Conservation (phyloP, 2,797 vertebrate species). For the Xyrichtys novacula region DNA sequence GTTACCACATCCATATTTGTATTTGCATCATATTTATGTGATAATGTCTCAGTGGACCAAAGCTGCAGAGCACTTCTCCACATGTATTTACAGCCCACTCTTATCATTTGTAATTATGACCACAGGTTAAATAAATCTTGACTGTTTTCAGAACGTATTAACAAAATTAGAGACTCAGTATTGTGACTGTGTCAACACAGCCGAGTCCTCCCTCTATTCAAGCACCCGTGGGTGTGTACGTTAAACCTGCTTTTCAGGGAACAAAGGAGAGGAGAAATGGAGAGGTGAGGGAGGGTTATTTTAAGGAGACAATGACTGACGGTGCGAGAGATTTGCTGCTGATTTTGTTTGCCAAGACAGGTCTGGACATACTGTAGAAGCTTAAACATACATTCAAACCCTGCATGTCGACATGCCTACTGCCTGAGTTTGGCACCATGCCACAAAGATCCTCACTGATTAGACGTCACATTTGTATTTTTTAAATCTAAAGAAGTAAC, state of each 20-base stretch:
- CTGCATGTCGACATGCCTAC: neutral
- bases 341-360: slow-evolving; percentile 55
- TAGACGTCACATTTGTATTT: neutral
- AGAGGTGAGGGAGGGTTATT: neutral
- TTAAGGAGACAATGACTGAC: slow-evolving; percentile 20
- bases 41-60: slow-evolving; percentile 12
- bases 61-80: neutral
- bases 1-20: slow-evolving; percentile 52
- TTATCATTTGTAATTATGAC: slow-evolving; percentile 14
- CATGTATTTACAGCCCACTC: neutral
- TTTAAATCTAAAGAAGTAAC: slow-evolving; percentile 27
- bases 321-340: slow-evolving; percentile 27
- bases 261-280: slow-evolving; percentile 43
- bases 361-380: slow-evolving; percentile 49
- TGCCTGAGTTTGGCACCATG: slow-evolving; percentile 10
- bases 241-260: slow-evolving; percentile 49
- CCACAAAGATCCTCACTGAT: neutral
- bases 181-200: slow-evolving; percentile 28
- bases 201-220: slow-evolving; percentile 41
- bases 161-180: slow-evolving; percentile 20
- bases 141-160: slow-evolving; percentile 23
- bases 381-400: slow-evolving; percentile 26
- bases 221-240: slow-evolving; percentile 51
- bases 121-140: slow-evolving; percentile 8
- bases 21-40: slow-evolving; percentile 47